Evolutionary conservation across 2,888 invertebrate species (phyloP).

Genomic region (Xestia xanthographa): DNA sequence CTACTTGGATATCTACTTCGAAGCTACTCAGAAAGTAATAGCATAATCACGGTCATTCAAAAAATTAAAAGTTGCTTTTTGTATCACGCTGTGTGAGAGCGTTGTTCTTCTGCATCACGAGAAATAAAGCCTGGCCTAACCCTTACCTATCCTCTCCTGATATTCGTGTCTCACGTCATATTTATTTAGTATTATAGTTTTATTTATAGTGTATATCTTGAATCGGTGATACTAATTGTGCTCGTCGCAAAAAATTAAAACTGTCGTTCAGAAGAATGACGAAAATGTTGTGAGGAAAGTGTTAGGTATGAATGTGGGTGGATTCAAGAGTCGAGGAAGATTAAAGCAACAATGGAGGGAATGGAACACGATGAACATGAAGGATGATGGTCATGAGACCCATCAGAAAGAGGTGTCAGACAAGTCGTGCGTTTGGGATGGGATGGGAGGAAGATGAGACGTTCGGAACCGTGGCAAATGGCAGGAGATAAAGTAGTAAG

Average conservation of each 20-base stretch:
- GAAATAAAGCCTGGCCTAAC: background rate
- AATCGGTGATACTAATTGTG: background rate
- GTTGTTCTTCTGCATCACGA: background rate
- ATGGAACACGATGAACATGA: background rate
- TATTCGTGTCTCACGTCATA: background rate
- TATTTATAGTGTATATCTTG: background rate
- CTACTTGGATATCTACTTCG: constrained; percentile 83
- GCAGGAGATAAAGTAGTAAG: background rate
- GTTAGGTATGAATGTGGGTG: no score
- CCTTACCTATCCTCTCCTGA: background rate
- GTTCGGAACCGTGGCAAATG: background rate
- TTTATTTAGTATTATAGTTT: background rate
- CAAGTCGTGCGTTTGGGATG: background rate
- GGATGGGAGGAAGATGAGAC: no score
- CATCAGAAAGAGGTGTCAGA: background rate
- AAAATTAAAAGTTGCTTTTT: background rate
- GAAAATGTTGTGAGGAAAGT: no score
- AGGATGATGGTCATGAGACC: background rate
- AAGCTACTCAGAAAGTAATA: constrained; percentile 82
- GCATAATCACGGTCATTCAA: background rate
- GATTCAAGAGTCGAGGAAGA: background rate
- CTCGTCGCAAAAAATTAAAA: no score
- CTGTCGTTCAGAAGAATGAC: no score
- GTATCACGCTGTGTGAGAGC: background rate
- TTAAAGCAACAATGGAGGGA: background rate